These are phyloP conservation scores for Coenonympha arcania DNA, from an alignment of 2,888 invertebrate genomes.

Conservation along the genomic window DNA sequence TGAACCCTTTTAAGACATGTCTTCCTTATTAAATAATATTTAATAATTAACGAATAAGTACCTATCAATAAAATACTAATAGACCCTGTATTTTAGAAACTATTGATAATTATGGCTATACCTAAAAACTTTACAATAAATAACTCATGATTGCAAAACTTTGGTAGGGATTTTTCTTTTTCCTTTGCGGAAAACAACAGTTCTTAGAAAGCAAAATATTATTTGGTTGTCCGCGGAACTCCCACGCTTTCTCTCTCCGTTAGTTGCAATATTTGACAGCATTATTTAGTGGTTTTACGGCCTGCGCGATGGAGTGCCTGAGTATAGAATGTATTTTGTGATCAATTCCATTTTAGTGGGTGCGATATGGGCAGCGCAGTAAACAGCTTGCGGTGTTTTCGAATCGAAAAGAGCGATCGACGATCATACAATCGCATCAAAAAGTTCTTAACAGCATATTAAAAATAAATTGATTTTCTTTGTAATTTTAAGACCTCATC, in stretches of 20 bases:
- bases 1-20: no score
- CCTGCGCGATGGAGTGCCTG: constrained; percentile 5
- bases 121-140: no score
- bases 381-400: constrained; percentile 57
- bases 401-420: constrained; percentile 53
- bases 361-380: constrained; percentile 17
- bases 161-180: neutral
- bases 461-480: no score
- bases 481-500: no score
- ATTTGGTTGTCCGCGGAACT: constrained; percentile 10
- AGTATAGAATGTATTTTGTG: constrained; percentile 16
- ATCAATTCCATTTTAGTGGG: constrained; percentile 15
- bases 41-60: no score
- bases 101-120: no score
- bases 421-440: constrained; percentile 4
- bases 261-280: constrained; percentile 13
- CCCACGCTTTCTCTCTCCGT: constrained; percentile 15
- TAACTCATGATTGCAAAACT: no score
- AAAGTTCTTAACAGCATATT: no score
- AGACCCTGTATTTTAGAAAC: no score
- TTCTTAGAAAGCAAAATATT: constrained; percentile 12
- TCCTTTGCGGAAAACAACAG: neutral
- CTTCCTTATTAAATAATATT: no score
- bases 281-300: constrained; percentile 10
- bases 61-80: no score